Percentiles rank a stretch among this genome's conserved stretches.
Evolutionary conservation across 2,888 invertebrate species (phyloP).

Genomic region (Tethea ocularis): DNA sequence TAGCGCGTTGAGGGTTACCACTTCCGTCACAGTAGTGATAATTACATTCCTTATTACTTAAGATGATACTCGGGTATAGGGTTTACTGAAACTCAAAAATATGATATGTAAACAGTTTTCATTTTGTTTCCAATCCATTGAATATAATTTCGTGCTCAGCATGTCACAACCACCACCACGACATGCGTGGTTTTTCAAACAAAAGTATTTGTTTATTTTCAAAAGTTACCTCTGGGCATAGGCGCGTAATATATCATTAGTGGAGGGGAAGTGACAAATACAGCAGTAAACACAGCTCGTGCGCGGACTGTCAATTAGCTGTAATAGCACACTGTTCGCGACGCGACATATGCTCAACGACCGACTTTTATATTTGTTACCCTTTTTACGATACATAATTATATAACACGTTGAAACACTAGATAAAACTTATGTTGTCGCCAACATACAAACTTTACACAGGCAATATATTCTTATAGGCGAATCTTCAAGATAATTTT

Average conservation of each 20-base stretch:
- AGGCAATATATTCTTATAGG: neutral
- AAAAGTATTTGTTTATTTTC: slow-evolving; percentile 56
- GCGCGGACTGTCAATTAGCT: slow-evolving; percentile 73
- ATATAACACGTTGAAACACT: slow-evolving; percentile 36
- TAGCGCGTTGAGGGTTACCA: slow-evolving; percentile 28
- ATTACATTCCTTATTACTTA: neutral
- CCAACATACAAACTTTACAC: neutral
- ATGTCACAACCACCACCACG: slow-evolving; percentile 29
- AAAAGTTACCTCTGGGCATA: slow-evolving; percentile 52
- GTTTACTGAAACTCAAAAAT: neutral
- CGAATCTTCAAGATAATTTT: slow-evolving; percentile 6
- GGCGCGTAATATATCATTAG: slow-evolving; percentile 67
- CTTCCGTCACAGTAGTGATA: slow-evolving; percentile 14
- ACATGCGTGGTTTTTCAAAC: slow-evolving; percentile 28
- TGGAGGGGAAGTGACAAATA: slow-evolving; percentile 76
- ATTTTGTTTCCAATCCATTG: slow-evolving; percentile 18
- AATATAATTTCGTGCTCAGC: slow-evolving; percentile 24
- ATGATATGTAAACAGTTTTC: slow-evolving; percentile 12
- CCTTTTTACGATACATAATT: slow-evolving; percentile 72
- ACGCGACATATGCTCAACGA: slow-evolving; percentile 72
- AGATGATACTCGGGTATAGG: neutral
- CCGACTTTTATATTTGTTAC: slow-evolving; percentile 68
- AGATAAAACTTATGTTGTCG: slow-evolving; percentile 5
- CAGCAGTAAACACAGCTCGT: slow-evolving; percentile 65
- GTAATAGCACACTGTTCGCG: slow-evolving; percentile 59